Conservation (phyloP, 2,888 invertebrate species). For the Andrena haemorrhoa region DNA sequence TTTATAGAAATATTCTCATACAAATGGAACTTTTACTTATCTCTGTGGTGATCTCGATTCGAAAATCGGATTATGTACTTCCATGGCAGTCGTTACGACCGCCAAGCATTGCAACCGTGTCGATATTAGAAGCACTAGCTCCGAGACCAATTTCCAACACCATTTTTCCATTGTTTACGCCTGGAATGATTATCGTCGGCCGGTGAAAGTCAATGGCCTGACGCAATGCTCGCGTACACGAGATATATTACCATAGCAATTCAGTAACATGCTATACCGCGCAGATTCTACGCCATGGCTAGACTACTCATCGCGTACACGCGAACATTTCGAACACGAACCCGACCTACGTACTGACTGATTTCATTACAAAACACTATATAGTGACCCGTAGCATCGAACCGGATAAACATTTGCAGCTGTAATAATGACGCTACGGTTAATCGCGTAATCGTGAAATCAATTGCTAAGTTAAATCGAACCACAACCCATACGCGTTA, state of each 20-base stretch:
- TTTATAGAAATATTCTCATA: not conserved
- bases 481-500: not conserved
- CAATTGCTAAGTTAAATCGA: constrained; percentile 6
- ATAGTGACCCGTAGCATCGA: constrained; percentile 42
- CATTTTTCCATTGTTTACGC: constrained; percentile 37
- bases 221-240: constrained; percentile 69
- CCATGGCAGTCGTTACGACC: not conserved
- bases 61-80: not conserved
- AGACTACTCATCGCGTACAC: constrained; percentile 52
- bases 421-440: constrained; percentile 34
- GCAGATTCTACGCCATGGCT: constrained; percentile 48
- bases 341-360: constrained; percentile 52
- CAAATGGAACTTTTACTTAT: not conserved
- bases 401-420: constrained; percentile 44
- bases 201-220: constrained; percentile 72
- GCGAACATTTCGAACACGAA: constrained; percentile 50
- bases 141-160: constrained; percentile 34
- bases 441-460: constrained; percentile 13
- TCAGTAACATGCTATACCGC: constrained; percentile 56
- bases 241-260: constrained; percentile 66
- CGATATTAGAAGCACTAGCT: constrained; percentile 5
- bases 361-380: constrained; percentile 61
- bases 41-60: not conserved
- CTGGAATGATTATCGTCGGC: constrained; percentile 53
- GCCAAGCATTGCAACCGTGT: not conserved